Evolutionary conservation across 2,113 vertebrate species (phyloP).

Genomic region (Orientallactaga bullata): DNA sequence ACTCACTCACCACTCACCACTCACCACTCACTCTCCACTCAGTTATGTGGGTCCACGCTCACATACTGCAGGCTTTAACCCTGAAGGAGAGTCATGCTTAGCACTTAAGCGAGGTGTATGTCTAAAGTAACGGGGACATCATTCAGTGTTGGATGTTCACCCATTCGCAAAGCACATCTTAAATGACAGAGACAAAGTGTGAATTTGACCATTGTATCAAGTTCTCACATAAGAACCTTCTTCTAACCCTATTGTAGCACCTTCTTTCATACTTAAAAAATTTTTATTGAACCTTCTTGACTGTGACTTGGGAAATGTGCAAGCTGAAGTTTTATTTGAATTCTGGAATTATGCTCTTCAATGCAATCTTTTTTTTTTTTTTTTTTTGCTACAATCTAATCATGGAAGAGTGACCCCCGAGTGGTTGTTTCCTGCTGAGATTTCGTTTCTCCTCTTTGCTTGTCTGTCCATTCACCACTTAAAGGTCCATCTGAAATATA

Average conservation of each 20-base stretch:
- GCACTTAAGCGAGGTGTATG: no score
- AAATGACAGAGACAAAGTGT: neutral
- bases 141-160: neutral
- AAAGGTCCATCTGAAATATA: neutral
- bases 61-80: neutral
- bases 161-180: neutral
- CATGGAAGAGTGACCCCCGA: neutral
- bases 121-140: neutral
- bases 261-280: neutral
- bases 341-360: neutral
- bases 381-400: neutral
- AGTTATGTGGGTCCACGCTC: neutral
- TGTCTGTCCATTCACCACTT: neutral
- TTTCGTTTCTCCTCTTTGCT: neutral
- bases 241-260: neutral
- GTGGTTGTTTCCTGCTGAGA: neutral
- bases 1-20: no score
- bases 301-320: neutral
- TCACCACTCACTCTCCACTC: no score
- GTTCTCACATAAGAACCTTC: slow-evolving; percentile 18
- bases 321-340: slow-evolving; percentile 12
- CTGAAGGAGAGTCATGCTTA: no score
- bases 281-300: neutral
- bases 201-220: neutral
- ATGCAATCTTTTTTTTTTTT: neutral